A percentile compares a stretch with the other conserved stretches of the same genome.
Evolutionary conservation across 2,888 invertebrate genomes (phyloP).

Genomic region (Parnassius orleans): DNA sequence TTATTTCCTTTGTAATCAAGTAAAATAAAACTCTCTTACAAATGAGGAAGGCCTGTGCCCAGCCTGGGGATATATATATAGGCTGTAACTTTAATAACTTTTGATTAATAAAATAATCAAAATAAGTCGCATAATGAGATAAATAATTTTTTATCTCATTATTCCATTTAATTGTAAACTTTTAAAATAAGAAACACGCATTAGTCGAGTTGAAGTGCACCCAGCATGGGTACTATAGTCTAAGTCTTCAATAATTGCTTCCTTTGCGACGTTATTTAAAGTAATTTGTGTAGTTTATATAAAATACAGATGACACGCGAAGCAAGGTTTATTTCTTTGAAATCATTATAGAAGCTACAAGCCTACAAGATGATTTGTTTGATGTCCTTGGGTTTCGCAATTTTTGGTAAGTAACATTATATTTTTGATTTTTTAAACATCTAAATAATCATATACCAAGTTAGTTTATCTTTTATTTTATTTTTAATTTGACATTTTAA

Average conservation of each 20-base stretch:
- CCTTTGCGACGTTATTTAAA: slow-evolving; percentile 69
- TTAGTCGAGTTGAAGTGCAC: no score
- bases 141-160: no score
- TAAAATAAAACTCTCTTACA: no score
- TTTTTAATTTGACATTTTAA: neutral
- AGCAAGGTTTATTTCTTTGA: slow-evolving; percentile 45
- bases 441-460: no score
- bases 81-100: no score
- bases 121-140: no score
- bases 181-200: no score
- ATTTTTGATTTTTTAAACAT: neutral
- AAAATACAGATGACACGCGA: slow-evolving; percentile 59
- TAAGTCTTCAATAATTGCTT: slow-evolving; percentile 56
- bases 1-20: no score
- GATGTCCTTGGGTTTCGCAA: slow-evolving; percentile 43
- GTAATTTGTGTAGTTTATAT: slow-evolving; percentile 74
- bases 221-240: slow-evolving; percentile 1
- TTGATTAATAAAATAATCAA: no score
- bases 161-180: no score
- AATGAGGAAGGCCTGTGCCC: no score
- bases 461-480: neutral
- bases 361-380: slow-evolving; percentile 49
- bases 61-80: no score
- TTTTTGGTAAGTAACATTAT: slow-evolving; percentile 51
- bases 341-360: slow-evolving; percentile 41